Conservation (phyloP, 1,140 invertebrate species). For the Trichonephila clavipes region DNA sequence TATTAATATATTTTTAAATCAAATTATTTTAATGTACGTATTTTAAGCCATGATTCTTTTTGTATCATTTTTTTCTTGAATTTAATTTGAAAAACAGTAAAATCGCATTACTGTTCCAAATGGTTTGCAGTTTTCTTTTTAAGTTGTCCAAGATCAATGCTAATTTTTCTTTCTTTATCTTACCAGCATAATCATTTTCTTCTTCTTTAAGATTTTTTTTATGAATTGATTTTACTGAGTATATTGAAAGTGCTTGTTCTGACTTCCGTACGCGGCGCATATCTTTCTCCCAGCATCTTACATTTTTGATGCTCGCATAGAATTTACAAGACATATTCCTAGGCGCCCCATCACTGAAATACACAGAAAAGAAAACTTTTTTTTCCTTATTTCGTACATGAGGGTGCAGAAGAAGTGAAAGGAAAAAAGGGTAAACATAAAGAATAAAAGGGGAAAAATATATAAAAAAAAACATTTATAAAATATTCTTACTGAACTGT, state of each 20-base stretch:
- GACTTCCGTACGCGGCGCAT: background rate
- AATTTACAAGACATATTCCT: constrained; percentile 32
- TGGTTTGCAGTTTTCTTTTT: background rate
- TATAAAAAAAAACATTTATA: background rate
- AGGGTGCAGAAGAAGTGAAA: background rate
- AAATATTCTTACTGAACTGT: constrained; percentile 15
- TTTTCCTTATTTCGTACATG: constrained; percentile 7
- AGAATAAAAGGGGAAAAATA: background rate
- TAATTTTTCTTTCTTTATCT: background rate
- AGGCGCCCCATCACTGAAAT: background rate
- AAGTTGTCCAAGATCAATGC: background rate
- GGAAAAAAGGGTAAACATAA: background rate
- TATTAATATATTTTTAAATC: no score
- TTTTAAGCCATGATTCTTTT: no score
- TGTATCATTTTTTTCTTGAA: no score
- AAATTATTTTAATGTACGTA: no score
- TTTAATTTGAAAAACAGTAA: no score
- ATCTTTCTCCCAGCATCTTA: background rate
- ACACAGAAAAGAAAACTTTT: background rate
- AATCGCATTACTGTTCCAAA: no score
- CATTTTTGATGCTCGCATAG: constrained; percentile 34
- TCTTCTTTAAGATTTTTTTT: background rate
- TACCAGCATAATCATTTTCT: background rate
- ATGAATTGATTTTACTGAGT: constrained; percentile 20
- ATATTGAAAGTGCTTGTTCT: constrained; percentile 1